A percentile compares a stretch with the other conserved stretches of the same genome.
Evolutionary conservation across 1,140 invertebrate genomes (phyloP).

Genomic region (Bombus waltoni): DNA sequence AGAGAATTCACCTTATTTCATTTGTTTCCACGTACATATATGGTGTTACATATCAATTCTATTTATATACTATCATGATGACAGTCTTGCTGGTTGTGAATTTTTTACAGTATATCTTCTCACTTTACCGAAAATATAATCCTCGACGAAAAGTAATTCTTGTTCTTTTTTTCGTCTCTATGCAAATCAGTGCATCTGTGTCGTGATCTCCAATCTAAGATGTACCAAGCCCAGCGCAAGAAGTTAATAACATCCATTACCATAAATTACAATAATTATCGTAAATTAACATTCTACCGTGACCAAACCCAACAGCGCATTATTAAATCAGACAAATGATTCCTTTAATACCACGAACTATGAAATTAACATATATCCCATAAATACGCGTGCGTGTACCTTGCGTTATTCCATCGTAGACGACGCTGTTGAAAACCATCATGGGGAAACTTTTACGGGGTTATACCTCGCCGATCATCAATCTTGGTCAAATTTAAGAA

Average conservation of each 20-base stretch:
- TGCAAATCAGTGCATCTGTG: constrained; percentile 20
- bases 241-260: constrained; percentile 31
- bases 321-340: constrained; percentile 49
- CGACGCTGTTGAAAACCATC: background rate
- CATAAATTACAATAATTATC: constrained; percentile 49
- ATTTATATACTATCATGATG: background rate
- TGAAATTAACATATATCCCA: constrained; percentile 6
- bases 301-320: background rate
- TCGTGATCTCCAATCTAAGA: constrained; percentile 20
- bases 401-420: background rate
- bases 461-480: background rate
- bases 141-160: background rate
- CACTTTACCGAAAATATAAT: constrained; percentile 9
- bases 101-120: background rate
- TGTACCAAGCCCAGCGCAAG: background rate
- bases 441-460: background rate
- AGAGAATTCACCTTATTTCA: background rate
- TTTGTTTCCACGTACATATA: background rate
- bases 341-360: constrained; percentile 12
- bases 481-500: constrained; percentile 37
- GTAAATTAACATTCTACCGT: constrained; percentile 28
- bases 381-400: background rate
- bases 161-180: constrained; percentile 16
- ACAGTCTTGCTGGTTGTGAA: background rate
- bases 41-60: background rate